phyloP scores from a whole-genome alignment of 2,797 vertebrate species.

The Coregonus suidteri region DNA sequence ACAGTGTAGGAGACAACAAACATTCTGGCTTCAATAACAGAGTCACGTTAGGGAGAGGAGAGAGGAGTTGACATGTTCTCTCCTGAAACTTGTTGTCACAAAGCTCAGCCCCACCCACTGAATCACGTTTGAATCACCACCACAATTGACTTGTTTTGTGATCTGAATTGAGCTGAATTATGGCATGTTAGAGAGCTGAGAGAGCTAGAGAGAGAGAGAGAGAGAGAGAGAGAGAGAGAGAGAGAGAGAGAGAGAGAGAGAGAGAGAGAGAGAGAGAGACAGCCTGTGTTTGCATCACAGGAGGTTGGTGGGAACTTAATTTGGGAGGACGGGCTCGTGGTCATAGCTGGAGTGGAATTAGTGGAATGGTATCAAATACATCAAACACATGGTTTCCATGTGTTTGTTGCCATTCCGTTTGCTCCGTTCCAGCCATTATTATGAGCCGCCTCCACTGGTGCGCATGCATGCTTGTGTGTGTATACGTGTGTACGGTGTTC shows the following conservation, averaged over 20 bases:
- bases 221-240: not conserved
- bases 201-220: not conserved
- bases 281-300: not conserved
- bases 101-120: not conserved
- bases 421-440: no score
- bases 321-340: no score
- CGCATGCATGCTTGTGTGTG: not conserved
- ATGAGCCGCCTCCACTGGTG: no score
- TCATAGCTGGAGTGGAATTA: no score
- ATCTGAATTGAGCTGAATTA: not conserved
- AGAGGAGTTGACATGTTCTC: not conserved
- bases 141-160: not conserved
- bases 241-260: not conserved
- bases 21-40: not conserved
- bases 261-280: slow-evolving; percentile 2
- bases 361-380: no score
- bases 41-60: not conserved
- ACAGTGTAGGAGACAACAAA: not conserved
- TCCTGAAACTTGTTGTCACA: not conserved
- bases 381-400: no score
- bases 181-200: not conserved
- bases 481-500: slow-evolving; percentile 40
- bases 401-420: no score
- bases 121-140: not conserved
- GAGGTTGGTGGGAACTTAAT: no score